Evolutionary conservation across 2,888 invertebrate genomes (phyloP).

Genomic region (Crepidodera aurea): DNA sequence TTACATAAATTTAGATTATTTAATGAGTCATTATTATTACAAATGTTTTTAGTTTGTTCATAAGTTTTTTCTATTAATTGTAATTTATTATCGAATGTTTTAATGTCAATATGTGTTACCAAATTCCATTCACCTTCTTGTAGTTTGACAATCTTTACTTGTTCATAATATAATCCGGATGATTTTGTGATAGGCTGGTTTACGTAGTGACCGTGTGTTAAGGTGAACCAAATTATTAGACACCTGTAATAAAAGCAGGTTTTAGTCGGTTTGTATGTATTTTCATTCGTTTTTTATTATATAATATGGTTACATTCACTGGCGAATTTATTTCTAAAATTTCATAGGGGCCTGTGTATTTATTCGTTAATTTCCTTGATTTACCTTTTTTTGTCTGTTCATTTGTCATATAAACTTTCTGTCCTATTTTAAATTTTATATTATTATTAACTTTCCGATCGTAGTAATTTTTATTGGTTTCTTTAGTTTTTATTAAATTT

Average conservation of each 20-base stretch:
- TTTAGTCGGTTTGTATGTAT: neutral
- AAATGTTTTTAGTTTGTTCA: too few species aligned
- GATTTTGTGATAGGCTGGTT: conserved; percentile 7
- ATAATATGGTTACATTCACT: neutral
- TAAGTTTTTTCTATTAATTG: conserved; percentile 21
- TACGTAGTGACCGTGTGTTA: too few species aligned
- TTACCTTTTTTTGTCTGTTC: neutral
- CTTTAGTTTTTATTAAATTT: conserved; percentile 25
- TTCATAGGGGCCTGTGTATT: neutral
- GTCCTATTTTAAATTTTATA: neutral
- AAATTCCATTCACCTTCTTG: conserved; percentile 28
- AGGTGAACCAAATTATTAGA: neutral
- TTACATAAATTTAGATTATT: neutral
- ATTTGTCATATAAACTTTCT: neutral
- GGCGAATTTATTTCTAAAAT: neutral
- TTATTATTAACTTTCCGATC: neutral
- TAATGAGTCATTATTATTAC: conserved; percentile 10
- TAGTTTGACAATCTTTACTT: conserved; percentile 24
- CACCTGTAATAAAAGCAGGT: neutral
- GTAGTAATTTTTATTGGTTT: neutral
- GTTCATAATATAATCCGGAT: conserved; percentile 28
- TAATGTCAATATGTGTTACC: conserved; percentile 27
- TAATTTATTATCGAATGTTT: conserved; percentile 18
- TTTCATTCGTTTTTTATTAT: neutral
- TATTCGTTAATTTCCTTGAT: neutral